Evolutionary conservation across 2,888 invertebrate genomes (phyloP).

Genomic region (Eupithecia exiguata): DNA sequence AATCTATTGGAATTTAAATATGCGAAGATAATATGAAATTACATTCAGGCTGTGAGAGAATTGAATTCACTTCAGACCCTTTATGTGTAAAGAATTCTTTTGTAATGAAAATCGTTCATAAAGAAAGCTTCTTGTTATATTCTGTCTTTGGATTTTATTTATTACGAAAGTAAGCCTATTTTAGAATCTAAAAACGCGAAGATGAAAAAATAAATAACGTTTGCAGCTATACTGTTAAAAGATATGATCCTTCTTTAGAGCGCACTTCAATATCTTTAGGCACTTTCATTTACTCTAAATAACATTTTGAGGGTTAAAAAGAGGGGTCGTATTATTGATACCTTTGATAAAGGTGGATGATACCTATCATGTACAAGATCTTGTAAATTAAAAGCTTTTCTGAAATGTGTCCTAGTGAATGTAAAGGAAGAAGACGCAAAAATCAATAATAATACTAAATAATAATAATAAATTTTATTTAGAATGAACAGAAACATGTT

Average conservation of each 20-base stretch:
- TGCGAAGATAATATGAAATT: conserved; percentile 20
- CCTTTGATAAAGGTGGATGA: background rate
- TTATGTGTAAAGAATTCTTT: conserved; percentile 29
- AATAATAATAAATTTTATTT: no score
- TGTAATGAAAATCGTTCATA: conserved; percentile 28
- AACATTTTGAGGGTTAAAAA: background rate
- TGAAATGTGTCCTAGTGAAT: background rate
- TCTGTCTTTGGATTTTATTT: conserved; percentile 23
- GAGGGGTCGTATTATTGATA: background rate
- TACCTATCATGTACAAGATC: background rate
- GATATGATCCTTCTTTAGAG: background rate
- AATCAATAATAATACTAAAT: no score
- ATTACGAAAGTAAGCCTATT: conserved; percentile 13
- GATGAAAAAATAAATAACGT: background rate
- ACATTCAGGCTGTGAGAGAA: conserved; percentile 23
- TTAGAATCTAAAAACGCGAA: background rate
- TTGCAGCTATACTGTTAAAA: background rate
- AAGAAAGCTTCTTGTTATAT: conserved; percentile 23
- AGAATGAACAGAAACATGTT: no score
- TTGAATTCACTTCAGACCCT: conserved; percentile 30
- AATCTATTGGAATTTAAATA: conserved; percentile 14
- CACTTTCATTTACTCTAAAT: background rate
- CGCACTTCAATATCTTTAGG: background rate
- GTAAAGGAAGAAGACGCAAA: no score
- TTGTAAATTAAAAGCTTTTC: background rate